Base-by-base conservation (phyloP, 2,888 invertebrate species). In the Heliconius ethilla region DNA sequence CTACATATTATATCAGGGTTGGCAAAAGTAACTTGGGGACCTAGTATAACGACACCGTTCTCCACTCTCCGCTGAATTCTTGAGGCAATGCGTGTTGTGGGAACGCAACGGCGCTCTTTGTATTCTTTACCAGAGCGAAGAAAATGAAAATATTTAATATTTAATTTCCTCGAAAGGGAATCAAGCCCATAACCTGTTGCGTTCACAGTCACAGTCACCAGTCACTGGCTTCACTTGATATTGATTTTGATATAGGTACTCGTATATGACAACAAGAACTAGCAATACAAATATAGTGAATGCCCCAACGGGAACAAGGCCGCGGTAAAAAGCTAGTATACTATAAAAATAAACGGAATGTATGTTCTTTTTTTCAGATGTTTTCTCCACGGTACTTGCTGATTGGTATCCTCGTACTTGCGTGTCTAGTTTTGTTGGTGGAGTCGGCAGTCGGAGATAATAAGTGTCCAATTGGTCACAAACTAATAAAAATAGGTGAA, bases 381-480 rank as follows among this genome's bases (percentile, higher is more conserved):
- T 70, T 76, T 55, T 75, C 63, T 33, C 70, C 73, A 40, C 76
- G 59, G 13, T 45, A 75, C 51, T 63, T 62, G 45, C 10, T 79
- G 40, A 18, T 79, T 51, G 72, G 74, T 11, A 10, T 80, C 2
- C 45, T 81, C 1, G 13, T 78, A 15, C 27, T 81, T 63, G 76
- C 72, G 29, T 79, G 67, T 40, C 40, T 80, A 4, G 18, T 79
- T 63, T 25, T 81, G 5, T 9, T 74, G 13, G 70, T 72, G 25
- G 70, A 72, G 5, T 37, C 73, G n/a, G 40, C 59, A 40, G 33
- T 87, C 85, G 83, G 82, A 83, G 15, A n/a, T 1, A 59, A 5
- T 10, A 78, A 40, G 13, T 81, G 81, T 37, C 79, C 79, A 1
- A 37, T 15, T 11, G 79, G 79, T 5, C 29, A 75, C 2, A 70